Conservation (phyloP, 2,888 invertebrate genomes). For the Callosobruchus maculatus region DNA sequence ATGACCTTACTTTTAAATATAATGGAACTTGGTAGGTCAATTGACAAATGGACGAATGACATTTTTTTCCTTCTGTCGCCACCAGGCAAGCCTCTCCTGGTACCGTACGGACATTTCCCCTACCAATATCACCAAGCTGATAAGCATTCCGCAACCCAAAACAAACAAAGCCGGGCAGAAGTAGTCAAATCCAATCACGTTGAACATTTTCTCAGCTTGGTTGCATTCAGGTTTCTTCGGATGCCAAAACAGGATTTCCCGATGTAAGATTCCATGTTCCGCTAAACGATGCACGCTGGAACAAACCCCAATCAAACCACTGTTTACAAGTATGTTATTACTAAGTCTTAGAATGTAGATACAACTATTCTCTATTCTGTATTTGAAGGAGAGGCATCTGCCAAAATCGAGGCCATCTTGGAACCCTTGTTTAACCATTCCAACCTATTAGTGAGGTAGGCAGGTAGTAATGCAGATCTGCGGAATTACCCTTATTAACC, state of each 20-base stretch:
- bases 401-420: too few species aligned
- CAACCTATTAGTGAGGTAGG: too few species aligned
- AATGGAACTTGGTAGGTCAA: not conserved
- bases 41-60: not conserved
- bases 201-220: constrained; percentile 23
- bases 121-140: constrained; percentile 30
- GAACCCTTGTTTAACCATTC: too few species aligned
- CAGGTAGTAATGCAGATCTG: too few species aligned
- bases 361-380: too few species aligned
- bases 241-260: constrained; percentile 37
- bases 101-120: constrained; percentile 17
- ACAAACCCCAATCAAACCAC: too few species aligned
- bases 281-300: constrained; percentile 36
- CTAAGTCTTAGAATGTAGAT: too few species aligned
- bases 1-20: too few species aligned
- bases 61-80: not conserved
- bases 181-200: constrained; percentile 35
- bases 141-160: constrained; percentile 30
- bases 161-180: constrained; percentile 37
- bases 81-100: not conserved
- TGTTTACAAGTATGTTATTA: too few species aligned
- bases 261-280: constrained; percentile 36
- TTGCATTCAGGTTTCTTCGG: constrained; percentile 39
- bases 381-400: too few species aligned
- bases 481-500: too few species aligned